A percentile compares a stretch with the other conserved stretches of the same genome.
phyloP scores from a whole-genome alignment of 2,113 vertebrate species.

The Neopipo cinnamomea region DNA sequence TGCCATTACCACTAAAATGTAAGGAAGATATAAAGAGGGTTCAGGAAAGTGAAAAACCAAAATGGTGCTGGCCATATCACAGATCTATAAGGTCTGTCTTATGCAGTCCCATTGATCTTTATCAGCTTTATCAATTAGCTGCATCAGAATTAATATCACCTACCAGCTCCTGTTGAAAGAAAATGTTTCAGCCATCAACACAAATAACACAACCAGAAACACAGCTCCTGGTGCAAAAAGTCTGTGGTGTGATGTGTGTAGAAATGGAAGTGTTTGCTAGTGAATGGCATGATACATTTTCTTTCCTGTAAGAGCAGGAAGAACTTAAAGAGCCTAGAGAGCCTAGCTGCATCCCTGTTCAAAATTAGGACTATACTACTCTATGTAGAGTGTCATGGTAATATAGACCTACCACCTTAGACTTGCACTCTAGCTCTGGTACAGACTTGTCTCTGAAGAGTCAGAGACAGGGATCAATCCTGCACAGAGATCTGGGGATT shows the following conservation, averaged over 20 bases:
- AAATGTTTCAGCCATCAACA: not conserved
- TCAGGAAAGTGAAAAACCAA: not conserved
- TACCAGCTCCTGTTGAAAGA: not conserved
- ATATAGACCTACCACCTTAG: not conserved
- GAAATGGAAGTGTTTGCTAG: not conserved
- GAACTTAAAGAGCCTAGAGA: not conserved
- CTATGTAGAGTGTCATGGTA: too few relatives aligned
- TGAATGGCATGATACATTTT: not conserved
- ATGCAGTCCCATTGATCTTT: not conserved
- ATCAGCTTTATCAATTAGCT: not conserved
- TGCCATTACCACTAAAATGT: not conserved
- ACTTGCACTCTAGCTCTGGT: not conserved
- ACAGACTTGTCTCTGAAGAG: not conserved
- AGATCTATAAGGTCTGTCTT: not conserved
- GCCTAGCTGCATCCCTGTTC: not conserved
- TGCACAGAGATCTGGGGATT: not conserved
- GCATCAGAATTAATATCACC: not conserved
- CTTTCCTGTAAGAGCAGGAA: not conserved
- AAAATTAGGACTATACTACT: rapidly evolving
- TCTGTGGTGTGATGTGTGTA: not conserved
- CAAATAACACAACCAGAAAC: not conserved
- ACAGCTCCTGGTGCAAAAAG: not conserved
- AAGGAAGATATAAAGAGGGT: not conserved
- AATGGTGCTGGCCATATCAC: not conserved
- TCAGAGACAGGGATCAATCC: not conserved